phyloP scores from a whole-genome alignment of 35 echinoderm and acorn worm genomes.

The Eucidaris tribuloides region DNA sequence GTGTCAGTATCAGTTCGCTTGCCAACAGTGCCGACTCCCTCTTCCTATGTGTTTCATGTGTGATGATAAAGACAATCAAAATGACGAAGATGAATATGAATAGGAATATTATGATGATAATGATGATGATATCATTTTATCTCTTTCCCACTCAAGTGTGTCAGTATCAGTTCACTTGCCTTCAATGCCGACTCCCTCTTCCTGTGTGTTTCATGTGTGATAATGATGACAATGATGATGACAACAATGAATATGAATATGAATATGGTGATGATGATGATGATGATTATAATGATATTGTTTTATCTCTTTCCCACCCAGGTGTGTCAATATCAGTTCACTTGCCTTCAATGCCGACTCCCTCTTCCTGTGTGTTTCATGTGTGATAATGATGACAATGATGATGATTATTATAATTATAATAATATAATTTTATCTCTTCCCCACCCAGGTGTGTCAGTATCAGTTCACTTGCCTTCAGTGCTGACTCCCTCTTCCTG shows the following conservation, averaged over 20 bases:
- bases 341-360: conserved; percentile 86
- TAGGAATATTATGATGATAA: too few species aligned
- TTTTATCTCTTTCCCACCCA: conserved; percentile 20
- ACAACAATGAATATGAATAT: too few species aligned
- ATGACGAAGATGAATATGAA: too few species aligned
- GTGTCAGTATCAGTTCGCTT: conserved; percentile 87
- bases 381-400: too few species aligned
- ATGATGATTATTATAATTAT: too few species aligned
- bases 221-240: background rate
- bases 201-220: conserved; percentile 96
- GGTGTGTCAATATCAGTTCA: conserved; percentile 90
- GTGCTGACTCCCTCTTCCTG: conserved; percentile 86
- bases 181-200: conserved; percentile 93
- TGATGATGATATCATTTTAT: too few species aligned
- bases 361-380: conserved; percentile 82
- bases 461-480: conserved; percentile 92
- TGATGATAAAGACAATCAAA: too few species aligned
- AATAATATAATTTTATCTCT: too few species aligned
- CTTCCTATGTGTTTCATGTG: conserved; percentile 88
- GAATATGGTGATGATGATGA: too few species aligned
- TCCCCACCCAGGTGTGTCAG: conserved; percentile 93
- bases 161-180: conserved; percentile 90
- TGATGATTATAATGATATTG: too few species aligned
- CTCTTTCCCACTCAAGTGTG: conserved; percentile 74
- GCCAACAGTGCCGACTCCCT: conserved; percentile 80